These are phyloP conservation scores for Sylvicola cinctus DNA, from an alignment of 2,888 invertebrate genomes.

Conservation along the genomic window DNA sequence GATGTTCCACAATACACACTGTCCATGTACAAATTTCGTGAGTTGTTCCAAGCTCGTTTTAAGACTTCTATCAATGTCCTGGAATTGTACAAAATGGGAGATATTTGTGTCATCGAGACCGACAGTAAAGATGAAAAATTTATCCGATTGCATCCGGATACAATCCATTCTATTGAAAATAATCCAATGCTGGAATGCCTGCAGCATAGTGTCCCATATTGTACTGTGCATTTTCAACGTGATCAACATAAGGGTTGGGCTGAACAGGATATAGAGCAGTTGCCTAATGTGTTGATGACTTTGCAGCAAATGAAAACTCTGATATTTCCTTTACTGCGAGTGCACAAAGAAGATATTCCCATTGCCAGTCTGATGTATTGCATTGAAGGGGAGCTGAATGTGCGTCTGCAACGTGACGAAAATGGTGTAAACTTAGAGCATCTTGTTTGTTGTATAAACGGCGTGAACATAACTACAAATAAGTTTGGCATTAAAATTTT, in stretches of 20 bases:
- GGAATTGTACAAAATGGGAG: constrained; percentile 50
- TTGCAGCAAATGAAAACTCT: constrained; percentile 21
- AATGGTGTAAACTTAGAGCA: constrained; percentile 77
- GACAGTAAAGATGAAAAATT: constrained; percentile 49
- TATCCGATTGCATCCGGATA: constrained; percentile 40
- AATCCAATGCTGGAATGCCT: constrained; percentile 27
- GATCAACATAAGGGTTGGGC: constrained; percentile 54
- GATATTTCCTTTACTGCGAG: constrained; percentile 20
- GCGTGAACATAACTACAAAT: constrained; percentile 32
- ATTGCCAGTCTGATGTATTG: constrained; percentile 23
- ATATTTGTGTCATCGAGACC: constrained; percentile 53
- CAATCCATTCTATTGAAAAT: constrained; percentile 31
- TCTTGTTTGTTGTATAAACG: constrained; percentile 63
- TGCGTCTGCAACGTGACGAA: constrained; percentile 21
- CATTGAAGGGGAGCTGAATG: constrained; percentile 19
- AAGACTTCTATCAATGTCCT: constrained; percentile 47
- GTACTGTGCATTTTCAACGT: constrained; percentile 33
- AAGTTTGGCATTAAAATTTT: constrained; percentile 25
- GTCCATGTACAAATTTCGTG: constrained; percentile 62
- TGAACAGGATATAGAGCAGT: constrained; percentile 46
- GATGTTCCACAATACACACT: constrained; percentile 56
- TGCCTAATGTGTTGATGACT: constrained; percentile 32
- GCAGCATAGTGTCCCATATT: constrained; percentile 34
- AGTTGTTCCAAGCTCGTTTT: constrained; percentile 60
- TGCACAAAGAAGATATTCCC: constrained; percentile 22